These are phyloP conservation scores for Clusia tigrina DNA, from an alignment of 2,888 invertebrate genomes.

Conservation along the genomic window DNA sequence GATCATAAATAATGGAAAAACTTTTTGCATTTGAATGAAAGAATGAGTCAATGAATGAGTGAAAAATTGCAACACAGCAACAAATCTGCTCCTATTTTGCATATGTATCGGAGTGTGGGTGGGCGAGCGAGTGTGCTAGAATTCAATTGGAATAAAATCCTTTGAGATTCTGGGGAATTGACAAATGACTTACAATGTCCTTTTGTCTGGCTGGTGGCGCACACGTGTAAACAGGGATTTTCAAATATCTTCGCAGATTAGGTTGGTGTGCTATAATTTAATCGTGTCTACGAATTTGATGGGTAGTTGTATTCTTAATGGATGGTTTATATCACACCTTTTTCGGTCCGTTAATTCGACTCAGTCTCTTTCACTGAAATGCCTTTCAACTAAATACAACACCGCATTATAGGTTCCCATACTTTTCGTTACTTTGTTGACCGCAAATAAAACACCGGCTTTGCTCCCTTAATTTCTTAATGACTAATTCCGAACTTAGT, in stretches of 20 bases:
- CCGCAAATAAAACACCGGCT: too few species aligned
- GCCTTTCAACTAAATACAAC: too few species aligned
- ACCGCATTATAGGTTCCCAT: too few species aligned
- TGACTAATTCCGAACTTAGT: too few species aligned
- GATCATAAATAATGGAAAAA: constrained; percentile 22
- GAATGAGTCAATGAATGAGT: not conserved
- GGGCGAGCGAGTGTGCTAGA: not conserved
- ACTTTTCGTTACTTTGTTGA: too few species aligned
- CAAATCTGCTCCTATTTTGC: not conserved
- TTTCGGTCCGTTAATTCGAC: too few species aligned
- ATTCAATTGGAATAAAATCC: constrained; percentile 1
- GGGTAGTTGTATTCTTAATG: not conserved
- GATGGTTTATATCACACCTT: too few species aligned
- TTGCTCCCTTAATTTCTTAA: too few species aligned
- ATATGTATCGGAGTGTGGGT: not conserved
- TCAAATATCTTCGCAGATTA: not conserved
- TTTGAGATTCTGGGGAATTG: not conserved
- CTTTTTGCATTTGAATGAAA: constrained; percentile 17
- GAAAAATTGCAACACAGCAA: not conserved
- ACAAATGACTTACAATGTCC: not conserved
- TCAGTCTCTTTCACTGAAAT: too few species aligned
- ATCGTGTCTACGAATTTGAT: not conserved
- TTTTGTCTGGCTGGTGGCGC: not conserved
- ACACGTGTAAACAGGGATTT: not conserved
- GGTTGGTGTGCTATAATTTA: not conserved